Conservation (phyloP, 2,797 vertebrate species). For the Gallirallus australis region DNA sequence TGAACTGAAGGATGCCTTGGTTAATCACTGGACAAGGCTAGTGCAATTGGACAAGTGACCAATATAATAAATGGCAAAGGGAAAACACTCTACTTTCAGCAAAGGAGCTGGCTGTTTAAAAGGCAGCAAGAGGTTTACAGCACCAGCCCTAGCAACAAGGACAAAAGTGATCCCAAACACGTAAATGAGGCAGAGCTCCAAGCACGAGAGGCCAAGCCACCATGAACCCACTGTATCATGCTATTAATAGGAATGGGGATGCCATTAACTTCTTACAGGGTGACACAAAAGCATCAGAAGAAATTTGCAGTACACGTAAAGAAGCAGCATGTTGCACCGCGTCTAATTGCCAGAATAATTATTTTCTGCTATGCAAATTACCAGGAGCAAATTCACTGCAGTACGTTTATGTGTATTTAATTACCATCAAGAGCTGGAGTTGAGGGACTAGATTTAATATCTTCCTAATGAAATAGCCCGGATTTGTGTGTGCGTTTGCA, state of each 20-base stretch:
- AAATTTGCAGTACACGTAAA: slow-evolving; percentile 18
- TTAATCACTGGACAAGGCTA: not conserved
- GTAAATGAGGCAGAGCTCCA: not conserved
- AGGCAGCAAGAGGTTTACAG: slow-evolving; percentile 11
- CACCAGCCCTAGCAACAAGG: slow-evolving; percentile 12
- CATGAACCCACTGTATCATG: not conserved
- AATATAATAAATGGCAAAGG: not conserved
- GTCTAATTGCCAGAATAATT: slow-evolving; percentile 72
- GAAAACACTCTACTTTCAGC: not conserved
- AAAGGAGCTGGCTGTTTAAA: slow-evolving; percentile 8
- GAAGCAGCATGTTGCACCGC: not conserved
- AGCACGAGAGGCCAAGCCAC: not conserved
- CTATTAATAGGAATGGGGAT: slow-evolving; percentile 54
- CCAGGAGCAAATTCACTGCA: slow-evolving; percentile 47
- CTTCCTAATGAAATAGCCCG: slow-evolving; percentile 64
- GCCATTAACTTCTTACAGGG: slow-evolving; percentile 55
- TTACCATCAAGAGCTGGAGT: slow-evolving; percentile 57
- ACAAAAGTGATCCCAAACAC: slow-evolving; percentile 15
- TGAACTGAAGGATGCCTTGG: not conserved
- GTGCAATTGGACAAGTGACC: not conserved
- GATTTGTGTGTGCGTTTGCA: slow-evolving; percentile 52
- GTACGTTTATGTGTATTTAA: slow-evolving; percentile 67
- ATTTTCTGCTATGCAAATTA: slow-evolving; percentile 69
- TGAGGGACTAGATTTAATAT: slow-evolving; percentile 41
- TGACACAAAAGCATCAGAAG: slow-evolving; percentile 1